Base-by-base conservation (phyloP, 2,797 vertebrate genomes). In the Natrix natrix region DNA sequence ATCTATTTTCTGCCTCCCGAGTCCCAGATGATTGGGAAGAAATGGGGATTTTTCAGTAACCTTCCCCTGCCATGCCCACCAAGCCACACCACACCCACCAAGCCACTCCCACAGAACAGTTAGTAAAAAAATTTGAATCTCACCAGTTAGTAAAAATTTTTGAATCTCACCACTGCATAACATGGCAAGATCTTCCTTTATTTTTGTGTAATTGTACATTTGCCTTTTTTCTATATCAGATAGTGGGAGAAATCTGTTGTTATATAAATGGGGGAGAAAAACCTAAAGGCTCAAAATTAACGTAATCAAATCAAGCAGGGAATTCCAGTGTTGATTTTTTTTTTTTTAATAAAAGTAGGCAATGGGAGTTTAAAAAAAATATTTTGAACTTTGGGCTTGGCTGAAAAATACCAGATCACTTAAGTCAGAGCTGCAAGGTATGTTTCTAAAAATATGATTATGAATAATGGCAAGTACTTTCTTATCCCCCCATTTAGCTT, bases 371-470 rank as follows among this genome's bases (percentile, higher is more conserved):
- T 95, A 7, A 7, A 22, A 94, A 93, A 63, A 91, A 93, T 48
- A 93, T 56, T 91, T 93, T 93, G 13, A 93, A 94, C 95, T 96
- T 94, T 92, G 56, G 32, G 93, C 83, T 95, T 92, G 7, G 83
- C 91, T 95, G 86, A 96, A 89, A 91, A 97, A 97, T 96, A 96
- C 93, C 93, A 92, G 92, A 96, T 96, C 95, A 32, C 94, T 96
- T 95, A 97, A 94, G 91, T 97, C 96, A 97, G 94, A 94, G 61
- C 78, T 94, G 56, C 92, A 96, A 96, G 83, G 57, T 97, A 97
- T 92, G 93, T 28, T 87, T 96, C 66, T 95, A 96, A 96, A 95
- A 57, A 91, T 92, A 88, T 93, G 92, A 93, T 37, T 90, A 87
- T 54, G 54, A 91, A 93, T 96, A 0, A 0, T 37, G 91, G 57